Conservation (phyloP, 37 sponge, comb jelly and placozoan genomes). For the Chondrilla cf. caribensis region DNA sequence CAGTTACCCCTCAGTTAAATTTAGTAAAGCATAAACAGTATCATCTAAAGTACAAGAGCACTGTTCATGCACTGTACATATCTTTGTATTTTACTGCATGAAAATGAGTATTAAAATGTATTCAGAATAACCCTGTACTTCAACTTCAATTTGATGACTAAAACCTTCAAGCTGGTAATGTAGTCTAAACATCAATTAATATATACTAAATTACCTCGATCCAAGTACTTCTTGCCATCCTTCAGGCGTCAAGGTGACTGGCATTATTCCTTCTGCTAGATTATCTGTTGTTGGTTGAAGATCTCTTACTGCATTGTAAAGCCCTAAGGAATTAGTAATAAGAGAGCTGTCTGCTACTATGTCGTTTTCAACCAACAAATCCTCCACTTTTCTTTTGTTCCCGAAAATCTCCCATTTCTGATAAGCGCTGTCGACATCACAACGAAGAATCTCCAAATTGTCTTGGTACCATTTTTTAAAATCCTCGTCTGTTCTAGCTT, state of each 20-base stretch:
- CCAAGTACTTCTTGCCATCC: not conserved
- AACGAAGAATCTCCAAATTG: not conserved
- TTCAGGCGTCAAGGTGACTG: not conserved
- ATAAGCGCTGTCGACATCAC: not conserved
- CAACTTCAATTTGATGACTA: too few species aligned
- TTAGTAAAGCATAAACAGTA: too few species aligned
- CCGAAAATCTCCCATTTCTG: slow-evolving; percentile 42
- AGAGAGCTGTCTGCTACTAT: not conserved
- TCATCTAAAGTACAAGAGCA: too few species aligned
- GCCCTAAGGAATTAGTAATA: slow-evolving; percentile 1
- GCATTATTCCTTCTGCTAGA: not conserved
- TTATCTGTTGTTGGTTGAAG: not conserved
- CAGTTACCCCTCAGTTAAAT: too few species aligned
- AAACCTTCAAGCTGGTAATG: too few species aligned
- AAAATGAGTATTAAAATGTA: too few species aligned
- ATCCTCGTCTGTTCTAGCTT: not conserved
- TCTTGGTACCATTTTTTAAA: slow-evolving; percentile 26
- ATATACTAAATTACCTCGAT: not conserved
- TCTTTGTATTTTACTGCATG: too few species aligned
- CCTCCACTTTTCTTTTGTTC: slow-evolving; percentile 30
- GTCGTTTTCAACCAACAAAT: not conserved
- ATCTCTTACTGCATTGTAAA: not conserved
- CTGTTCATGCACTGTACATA: too few species aligned
- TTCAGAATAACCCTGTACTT: too few species aligned
- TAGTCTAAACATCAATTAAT: too few species aligned